These are phyloP conservation scores for Meandrusa payeni DNA, from an alignment of 2,888 invertebrate genomes.

Conservation along the genomic window DNA sequence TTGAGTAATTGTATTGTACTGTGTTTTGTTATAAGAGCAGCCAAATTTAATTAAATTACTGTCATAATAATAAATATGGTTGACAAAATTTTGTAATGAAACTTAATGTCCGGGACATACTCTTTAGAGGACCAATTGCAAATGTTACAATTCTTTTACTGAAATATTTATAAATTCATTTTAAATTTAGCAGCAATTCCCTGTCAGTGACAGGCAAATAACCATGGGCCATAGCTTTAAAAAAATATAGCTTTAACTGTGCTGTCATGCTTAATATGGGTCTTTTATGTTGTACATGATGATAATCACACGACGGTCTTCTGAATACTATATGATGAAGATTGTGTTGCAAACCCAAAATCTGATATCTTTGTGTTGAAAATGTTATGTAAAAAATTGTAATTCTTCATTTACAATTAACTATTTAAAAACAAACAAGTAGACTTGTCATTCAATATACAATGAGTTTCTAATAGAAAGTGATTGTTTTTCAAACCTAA, in stretches of 20 bases:
- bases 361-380: conserved; percentile 49
- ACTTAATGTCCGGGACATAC: no score
- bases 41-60: no score
- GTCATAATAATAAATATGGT: no score
- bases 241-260: neutral
- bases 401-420: no score
- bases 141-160: neutral
- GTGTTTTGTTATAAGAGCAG: no score
- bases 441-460: no score
- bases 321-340: conserved; percentile 74
- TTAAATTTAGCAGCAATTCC: neutral
- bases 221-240: neutral
- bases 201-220: neutral
- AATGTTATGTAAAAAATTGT: conserved; percentile 6
- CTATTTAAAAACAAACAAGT: no score
- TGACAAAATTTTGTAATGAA: no score
- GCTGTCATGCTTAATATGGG: neutral
- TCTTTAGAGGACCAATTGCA: no score
- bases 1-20: no score
- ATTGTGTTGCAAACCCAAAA: conserved; percentile 67
- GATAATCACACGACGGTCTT: conserved; percentile 82
- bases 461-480: no score
- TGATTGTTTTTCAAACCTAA: no score
- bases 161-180: neutral
- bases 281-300: conserved; percentile 52